Conservation (phyloP, 2,113 vertebrate genomes). For the Motacilla alba region DNA sequence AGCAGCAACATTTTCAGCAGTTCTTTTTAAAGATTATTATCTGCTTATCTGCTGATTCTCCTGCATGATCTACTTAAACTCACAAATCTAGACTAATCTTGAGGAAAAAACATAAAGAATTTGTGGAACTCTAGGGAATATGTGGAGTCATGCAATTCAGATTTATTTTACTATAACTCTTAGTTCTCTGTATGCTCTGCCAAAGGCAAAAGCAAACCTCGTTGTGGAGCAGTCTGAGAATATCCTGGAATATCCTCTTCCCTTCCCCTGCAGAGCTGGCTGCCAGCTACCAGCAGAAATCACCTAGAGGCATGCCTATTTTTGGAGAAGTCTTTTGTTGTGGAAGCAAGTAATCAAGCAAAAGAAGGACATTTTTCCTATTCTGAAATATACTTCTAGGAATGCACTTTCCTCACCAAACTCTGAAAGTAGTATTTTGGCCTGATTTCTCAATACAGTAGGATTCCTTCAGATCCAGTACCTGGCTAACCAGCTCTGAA, state of each 20-base stretch:
- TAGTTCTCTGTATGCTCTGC: neutral
- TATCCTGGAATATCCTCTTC: neutral
- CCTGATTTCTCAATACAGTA: neutral
- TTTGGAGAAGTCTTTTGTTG: neutral
- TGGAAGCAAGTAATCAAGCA: neutral
- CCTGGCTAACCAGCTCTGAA: neutral
- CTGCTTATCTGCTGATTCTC: neutral
- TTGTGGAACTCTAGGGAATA: neutral
- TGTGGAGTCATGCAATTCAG: neutral
- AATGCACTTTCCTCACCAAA: neutral
- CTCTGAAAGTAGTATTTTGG: neutral
- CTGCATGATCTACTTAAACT: neutral
- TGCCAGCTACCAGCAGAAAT: neutral
- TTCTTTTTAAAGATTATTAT: neutral
- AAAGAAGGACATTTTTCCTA: neutral
- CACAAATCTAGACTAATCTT: neutral
- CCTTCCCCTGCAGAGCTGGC: neutral
- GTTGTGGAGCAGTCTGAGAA: neutral
- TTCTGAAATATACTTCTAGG: neutral
- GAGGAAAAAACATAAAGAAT: neutral
- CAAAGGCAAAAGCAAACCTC: neutral
- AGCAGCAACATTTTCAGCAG: neutral
- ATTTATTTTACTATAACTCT: neutral
- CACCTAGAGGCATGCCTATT: accelerated
- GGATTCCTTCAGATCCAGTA: neutral